Evolutionary conservation across 2,888 invertebrate species (phyloP).

Genomic region (Tetrapedia diversipes): DNA sequence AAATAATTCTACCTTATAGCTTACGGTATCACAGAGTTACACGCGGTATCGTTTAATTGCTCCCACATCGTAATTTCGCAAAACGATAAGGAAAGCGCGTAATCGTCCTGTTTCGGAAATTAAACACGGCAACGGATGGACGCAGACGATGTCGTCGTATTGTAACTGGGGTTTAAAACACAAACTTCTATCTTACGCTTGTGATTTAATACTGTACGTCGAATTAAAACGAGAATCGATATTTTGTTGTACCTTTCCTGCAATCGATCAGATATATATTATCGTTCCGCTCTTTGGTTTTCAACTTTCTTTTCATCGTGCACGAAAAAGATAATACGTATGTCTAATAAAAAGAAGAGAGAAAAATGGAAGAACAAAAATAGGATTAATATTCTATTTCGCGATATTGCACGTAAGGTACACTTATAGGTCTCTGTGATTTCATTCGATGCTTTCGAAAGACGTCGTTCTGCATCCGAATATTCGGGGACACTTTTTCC

Average conservation of each 20-base stretch:
- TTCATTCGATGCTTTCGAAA: slow-evolving; percentile 29
- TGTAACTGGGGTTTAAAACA: not conserved
- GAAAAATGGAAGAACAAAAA: not conserved
- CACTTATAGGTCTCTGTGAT: slow-evolving; percentile 60
- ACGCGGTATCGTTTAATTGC: slow-evolving; percentile 78
- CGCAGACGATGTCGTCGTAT: slow-evolving; percentile 51
- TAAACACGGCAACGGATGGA: slow-evolving; percentile 24
- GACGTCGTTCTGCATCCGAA: slow-evolving; percentile 59
- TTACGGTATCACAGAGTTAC: slow-evolving; percentile 82
- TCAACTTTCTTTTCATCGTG: not conserved
- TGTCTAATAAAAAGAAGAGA: not conserved
- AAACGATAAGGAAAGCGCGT: slow-evolving; percentile 58
- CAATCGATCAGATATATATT: slow-evolving; percentile 7
- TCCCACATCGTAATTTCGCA: slow-evolving; percentile 69
- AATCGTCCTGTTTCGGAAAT: slow-evolving; percentile 31
- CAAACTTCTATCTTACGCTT: slow-evolving; percentile 11
- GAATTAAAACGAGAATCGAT: slow-evolving; percentile 17
- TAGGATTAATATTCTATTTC: not conserved
- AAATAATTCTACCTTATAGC: slow-evolving; percentile 82
- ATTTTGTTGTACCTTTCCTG: not conserved
- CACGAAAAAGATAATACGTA: not conserved
- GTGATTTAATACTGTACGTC: slow-evolving; percentile 50
- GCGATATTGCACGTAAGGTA: slow-evolving; percentile 15
- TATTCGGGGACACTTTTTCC: slow-evolving; percentile 35
- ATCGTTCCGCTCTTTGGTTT: slow-evolving; percentile 13